These are phyloP conservation scores for Trachelus tabidus DNA, from an alignment of 2,888 invertebrate species.

Conservation along the genomic window DNA sequence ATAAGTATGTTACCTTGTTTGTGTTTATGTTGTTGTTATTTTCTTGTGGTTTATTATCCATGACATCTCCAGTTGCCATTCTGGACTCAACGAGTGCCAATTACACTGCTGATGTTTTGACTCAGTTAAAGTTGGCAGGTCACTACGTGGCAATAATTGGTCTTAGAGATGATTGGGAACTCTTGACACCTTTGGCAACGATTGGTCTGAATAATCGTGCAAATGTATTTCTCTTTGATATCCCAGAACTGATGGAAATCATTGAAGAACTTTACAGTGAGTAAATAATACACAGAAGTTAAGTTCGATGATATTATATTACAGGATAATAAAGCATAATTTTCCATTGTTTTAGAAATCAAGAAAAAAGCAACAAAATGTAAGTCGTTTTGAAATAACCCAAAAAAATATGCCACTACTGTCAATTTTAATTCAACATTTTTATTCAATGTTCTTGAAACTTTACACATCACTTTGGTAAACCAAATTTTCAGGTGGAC, in stretches of 20 bases:
- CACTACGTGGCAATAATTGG: constrained; percentile 39
- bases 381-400: neutral
- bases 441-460: too few species aligned
- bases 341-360: constrained; percentile 11
- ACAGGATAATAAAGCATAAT: neutral
- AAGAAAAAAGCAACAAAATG: constrained; percentile 23
- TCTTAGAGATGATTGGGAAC: constrained; percentile 33
- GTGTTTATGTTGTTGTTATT: constrained; percentile 2
- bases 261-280: constrained; percentile 33
- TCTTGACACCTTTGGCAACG: constrained; percentile 34
- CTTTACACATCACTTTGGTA: too few species aligned
- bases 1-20: constrained; percentile 30
- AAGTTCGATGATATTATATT: constrained; percentile 4
- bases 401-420: too few species aligned
- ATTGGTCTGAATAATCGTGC: constrained; percentile 36
- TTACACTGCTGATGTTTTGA: constrained; percentile 27
- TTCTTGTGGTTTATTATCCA: neutral
- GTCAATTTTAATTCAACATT: too few species aligned
- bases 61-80: constrained; percentile 33
- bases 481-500: too few species aligned
- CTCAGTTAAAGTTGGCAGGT: constrained; percentile 34
- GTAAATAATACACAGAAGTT: constrained; percentile 4
- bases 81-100: constrained; percentile 29
- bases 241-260: constrained; percentile 27
- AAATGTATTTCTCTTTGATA: constrained; percentile 38